These are phyloP conservation scores for Zaprionus africanus DNA, from an alignment of 1,140 invertebrate species.

Conservation along the genomic window DNA sequence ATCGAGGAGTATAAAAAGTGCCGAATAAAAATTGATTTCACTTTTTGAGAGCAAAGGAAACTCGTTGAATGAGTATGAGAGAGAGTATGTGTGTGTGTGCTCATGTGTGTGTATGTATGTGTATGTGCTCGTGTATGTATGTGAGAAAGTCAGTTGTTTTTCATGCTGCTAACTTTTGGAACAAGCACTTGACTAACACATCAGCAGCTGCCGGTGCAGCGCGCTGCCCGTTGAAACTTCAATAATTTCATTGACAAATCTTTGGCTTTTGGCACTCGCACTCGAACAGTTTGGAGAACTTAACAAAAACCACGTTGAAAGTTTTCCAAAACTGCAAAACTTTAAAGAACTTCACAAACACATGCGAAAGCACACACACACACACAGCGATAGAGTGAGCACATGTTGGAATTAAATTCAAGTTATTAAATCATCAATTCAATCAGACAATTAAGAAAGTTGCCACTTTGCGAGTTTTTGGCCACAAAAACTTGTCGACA, in stretches of 20 bases:
- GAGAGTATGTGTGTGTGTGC: too few species aligned
- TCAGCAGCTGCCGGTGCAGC: constrained; percentile 20
- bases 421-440: constrained; percentile 84
- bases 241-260: constrained; percentile 58
- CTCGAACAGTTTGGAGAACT: constrained; percentile 45
- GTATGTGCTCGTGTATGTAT: background rate
- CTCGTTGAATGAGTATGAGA: background rate
- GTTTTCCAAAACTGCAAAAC: constrained; percentile 45
- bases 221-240: constrained; percentile 35
- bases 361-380: constrained; percentile 14
- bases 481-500: constrained; percentile 71
- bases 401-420: constrained; percentile 72
- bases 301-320: constrained; percentile 66
- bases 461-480: constrained; percentile 58
- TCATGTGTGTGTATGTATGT: background rate
- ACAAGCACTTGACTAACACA: constrained; percentile 5
- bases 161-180: background rate
- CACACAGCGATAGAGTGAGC: background rate
- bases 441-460: constrained; percentile 84
- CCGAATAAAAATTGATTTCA: constrained; percentile 61
- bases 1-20: too few species aligned
- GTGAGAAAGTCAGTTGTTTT: background rate
- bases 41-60: constrained; percentile 52
- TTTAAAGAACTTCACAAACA: constrained; percentile 28
- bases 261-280: constrained; percentile 57